A percentile compares a stretch with the other conserved stretches of the same genome.
Evolutionary conservation across 2,113 vertebrate species (phyloP).

Genomic region (Argyrosomus japonicus): DNA sequence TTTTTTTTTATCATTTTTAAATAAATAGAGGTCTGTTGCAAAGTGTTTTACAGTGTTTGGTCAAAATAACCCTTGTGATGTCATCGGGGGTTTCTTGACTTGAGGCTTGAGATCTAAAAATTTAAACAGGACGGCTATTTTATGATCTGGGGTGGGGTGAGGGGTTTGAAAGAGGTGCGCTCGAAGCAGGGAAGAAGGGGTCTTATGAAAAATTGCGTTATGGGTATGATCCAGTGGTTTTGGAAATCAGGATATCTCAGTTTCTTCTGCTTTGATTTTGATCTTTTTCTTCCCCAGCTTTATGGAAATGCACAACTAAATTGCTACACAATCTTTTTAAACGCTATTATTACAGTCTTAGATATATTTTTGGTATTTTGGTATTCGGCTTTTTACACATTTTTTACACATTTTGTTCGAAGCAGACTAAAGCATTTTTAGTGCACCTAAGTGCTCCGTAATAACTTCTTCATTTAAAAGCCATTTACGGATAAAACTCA

Average conservation of each 20-base stretch:
- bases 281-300: neutral
- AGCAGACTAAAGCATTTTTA: neutral
- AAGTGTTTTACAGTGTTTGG: neutral
- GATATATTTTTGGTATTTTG: neutral
- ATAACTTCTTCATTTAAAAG: constrained; percentile 14
- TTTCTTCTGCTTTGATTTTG: too few species aligned
- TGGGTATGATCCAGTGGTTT: neutral
- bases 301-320: neutral
- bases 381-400: neutral
- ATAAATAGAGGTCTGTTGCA: neutral
- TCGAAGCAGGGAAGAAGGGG: neutral
- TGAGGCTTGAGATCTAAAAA: neutral
- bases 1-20: neutral
- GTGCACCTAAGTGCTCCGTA: constrained; percentile 12
- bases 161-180: neutral
- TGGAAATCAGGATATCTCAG: too few species aligned
- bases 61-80: neutral
- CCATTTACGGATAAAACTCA: neutral
- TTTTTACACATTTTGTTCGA: neutral
- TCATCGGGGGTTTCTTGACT: neutral
- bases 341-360: neutral
- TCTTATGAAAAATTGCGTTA: neutral
- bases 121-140: too few species aligned
- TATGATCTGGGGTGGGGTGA: neutral
- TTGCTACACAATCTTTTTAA: neutral